Evolutionary conservation across 1,140 invertebrate species (phyloP), one percentile per base, ranked within the genome.

Genomic region (Oscheius sp.): DNA sequence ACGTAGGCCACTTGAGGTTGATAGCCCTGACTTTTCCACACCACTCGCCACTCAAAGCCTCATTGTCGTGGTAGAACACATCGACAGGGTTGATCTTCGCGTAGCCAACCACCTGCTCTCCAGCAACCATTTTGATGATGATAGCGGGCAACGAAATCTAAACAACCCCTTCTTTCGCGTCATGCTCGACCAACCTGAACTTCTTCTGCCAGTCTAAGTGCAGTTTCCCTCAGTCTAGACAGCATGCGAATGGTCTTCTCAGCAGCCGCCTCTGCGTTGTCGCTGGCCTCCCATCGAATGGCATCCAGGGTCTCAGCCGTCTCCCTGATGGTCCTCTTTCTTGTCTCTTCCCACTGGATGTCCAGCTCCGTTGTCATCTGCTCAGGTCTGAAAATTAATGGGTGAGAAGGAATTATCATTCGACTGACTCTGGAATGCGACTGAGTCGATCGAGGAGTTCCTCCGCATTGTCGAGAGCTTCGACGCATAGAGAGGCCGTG

Each of bases 81-180:
- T 78, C 68, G 13, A 55, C 52, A 29, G 77, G 52, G 29, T 79
- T 79, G 69, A 80, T 75, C 36, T 74, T 75, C 0, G 77, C 77
- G 36, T 55, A 80, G 18, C 68, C 79, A 3, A 82, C 78, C 3
- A 78, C 20, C 45, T 77, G 49, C 23, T 52, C 63, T 29, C 74
- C 61, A 3, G 75, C 78, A 26, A 75, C 63, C 80, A 80, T 82
- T 45, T 70, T 49, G 28, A 80, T 72, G 0, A 80, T 35, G 3
- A 82, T 68, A 31, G 80, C 74, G 18, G 79, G 79, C 0, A 75
- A 32, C 10, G 45, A 65, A 0, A 74, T 67, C 45, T 73, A 1
- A 45, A 45, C 20, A n/a, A n/a, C n/a, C n/a, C n/a, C n/a, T n/a
- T n/a, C n/a, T n/a, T n/a, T n/a, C n/a, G n/a, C n/a, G n/a, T n/a